A percentile compares a stretch with the other conserved stretches of the same genome.
Evolutionary conservation across 2,888 invertebrate species (phyloP).

Genomic region (Acrocyrtus sp.): DNA sequence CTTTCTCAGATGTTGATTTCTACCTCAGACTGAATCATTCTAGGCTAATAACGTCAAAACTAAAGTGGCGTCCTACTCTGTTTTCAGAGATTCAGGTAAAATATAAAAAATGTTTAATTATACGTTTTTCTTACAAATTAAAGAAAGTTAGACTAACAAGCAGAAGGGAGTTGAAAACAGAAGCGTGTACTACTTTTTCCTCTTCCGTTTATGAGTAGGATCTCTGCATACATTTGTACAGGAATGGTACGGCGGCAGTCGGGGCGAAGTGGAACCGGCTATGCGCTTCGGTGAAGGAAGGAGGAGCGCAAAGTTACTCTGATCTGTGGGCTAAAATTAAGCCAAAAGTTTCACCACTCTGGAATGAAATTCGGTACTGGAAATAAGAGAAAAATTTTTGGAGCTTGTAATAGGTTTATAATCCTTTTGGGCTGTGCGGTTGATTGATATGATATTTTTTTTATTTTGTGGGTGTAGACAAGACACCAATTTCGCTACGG

Average conservation of each 20-base stretch:
- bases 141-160: no score
- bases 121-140: no score
- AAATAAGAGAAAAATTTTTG: constrained; percentile 70
- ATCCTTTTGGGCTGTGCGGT: no score
- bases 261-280: constrained; percentile 55
- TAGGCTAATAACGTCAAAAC: constrained; percentile 79
- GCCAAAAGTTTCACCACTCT: constrained; percentile 75
- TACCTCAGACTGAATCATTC: constrained; percentile 87
- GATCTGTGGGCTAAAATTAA: constrained; percentile 82
- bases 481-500: constrained; percentile 73
- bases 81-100: constrained; percentile 45
- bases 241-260: constrained; percentile 24
- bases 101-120: no score
- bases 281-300: constrained; percentile 66
- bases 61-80: constrained; percentile 73
- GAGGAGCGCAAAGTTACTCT: constrained; percentile 75
- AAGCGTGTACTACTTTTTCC: background rate
- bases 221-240: constrained; percentile 31
- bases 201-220: constrained; percentile 34
- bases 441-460: no score
- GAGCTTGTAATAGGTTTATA: no score
- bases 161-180: no score
- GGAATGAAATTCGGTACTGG: no score
- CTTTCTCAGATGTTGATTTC: constrained; percentile 79
- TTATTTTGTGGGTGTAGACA: no score